Percentiles rank a stretch among this genome's conserved stretches.
These are phyloP conservation scores for Microcebus jonahi DNA, from an alignment of 2,113 vertebrate species.

Conservation along the genomic window DNA sequence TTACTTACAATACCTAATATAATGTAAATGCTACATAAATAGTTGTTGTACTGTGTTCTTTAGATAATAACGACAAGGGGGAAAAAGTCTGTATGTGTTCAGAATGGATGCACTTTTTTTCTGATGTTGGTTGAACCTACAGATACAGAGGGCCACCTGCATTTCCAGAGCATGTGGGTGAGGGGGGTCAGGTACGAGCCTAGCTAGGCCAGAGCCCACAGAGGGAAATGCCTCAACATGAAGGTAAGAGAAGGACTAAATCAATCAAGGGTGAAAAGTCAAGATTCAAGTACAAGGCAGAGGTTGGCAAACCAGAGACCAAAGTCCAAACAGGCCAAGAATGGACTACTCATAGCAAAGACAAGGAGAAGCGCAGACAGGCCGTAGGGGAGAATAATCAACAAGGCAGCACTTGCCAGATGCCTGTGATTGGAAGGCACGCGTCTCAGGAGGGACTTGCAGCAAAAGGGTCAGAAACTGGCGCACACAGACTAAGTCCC, in stretches of 20 bases:
- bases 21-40: no score
- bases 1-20: no score
- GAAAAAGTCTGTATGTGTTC: not conserved
- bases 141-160: not conserved
- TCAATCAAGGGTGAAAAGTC: not conserved
- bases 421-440: accelerated
- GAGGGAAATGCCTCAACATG: not conserved
- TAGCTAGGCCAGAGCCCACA: not conserved
- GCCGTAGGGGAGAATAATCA: accelerated
- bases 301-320: not conserved
- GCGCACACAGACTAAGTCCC: accelerated
- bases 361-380: not conserved
- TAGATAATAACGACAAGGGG: not conserved
- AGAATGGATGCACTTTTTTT: not conserved
- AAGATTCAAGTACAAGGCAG: not conserved
- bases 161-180: not conserved
- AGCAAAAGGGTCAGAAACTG: not conserved
- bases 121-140: not conserved
- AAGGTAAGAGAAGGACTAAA: not conserved
- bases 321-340: not conserved
- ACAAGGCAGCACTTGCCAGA: no score
- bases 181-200: not conserved
- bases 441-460: accelerated
- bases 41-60: not conserved
- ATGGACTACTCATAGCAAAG: accelerated